A percentile compares a stretch with the other conserved stretches of the same genome.
Evolutionary conservation across 2,797 vertebrate species (phyloP).

Genomic region (Astyanax mexicanus): DNA sequence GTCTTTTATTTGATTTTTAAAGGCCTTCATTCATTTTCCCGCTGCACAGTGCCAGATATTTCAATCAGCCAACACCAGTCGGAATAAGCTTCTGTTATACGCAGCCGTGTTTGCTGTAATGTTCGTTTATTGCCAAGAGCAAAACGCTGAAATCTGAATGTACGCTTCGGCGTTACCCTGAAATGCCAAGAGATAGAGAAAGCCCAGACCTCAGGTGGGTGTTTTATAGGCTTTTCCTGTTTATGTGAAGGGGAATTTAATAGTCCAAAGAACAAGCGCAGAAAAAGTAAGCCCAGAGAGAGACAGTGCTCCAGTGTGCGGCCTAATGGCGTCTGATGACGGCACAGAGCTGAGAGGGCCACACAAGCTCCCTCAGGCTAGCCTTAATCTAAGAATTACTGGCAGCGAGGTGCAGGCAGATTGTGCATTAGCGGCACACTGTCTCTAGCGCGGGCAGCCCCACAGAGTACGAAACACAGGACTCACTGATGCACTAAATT

Average conservation of each 20-base stretch:
- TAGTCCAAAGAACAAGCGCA: constrained; percentile 13
- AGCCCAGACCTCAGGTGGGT: constrained; percentile 52
- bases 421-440: constrained; percentile 91
- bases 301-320: constrained; percentile 29
- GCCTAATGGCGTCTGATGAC: constrained; percentile 20
- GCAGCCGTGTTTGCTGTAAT: constrained; percentile 7
- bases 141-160: constrained; percentile 18
- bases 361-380: constrained; percentile 92
- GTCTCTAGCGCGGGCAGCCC: constrained; percentile 91
- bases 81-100: constrained; percentile 30
- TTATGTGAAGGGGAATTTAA: constrained; percentile 37
- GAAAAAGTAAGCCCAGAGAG: constrained; percentile 10
- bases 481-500: constrained; percentile 99
- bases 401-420: constrained; percentile 95
- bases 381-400: constrained; percentile 94
- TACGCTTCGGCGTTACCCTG: not conserved
- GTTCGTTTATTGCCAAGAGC: constrained; percentile 25
- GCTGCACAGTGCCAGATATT: constrained; percentile 28
- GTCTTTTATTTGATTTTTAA: constrained; percentile 47
- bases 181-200: constrained; percentile 65
- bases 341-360: constrained; percentile 69
- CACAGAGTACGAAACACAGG: constrained; percentile 94
- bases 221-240: constrained; percentile 45
- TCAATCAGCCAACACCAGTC: constrained; percentile 21
- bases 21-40: constrained; percentile 36